Evolutionary conservation across 2,888 invertebrate species (phyloP).

Genomic region (Monopis laevigella): DNA sequence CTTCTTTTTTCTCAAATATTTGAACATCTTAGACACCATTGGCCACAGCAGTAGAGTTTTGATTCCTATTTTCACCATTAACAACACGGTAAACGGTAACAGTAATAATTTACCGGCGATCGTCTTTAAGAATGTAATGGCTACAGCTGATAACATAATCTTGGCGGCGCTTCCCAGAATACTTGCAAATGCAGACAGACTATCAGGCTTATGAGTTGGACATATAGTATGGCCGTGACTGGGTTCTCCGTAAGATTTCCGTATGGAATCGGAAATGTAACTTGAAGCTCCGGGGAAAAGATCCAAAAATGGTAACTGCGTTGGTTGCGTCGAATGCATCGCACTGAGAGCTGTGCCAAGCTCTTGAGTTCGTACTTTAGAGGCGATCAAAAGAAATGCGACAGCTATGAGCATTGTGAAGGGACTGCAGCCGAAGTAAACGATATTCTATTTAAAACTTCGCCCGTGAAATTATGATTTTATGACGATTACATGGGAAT

Average conservation of each 20-base stretch:
- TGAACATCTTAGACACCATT: conserved; percentile 51
- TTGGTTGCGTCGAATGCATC: conserved; percentile 30
- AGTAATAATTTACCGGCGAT: conserved; percentile 49
- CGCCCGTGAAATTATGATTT: conserved; percentile 54
- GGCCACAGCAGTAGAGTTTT: conserved; percentile 56
- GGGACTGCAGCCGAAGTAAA: conserved; percentile 48
- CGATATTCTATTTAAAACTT: conserved; percentile 47
- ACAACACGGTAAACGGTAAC: conserved; percentile 41
- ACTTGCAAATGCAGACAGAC: conserved; percentile 47
- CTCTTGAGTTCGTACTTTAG: conserved; percentile 36
- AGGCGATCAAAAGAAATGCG: conserved; percentile 31
- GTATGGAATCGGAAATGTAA: conserved; percentile 40
- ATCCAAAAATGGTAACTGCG: conserved; percentile 42
- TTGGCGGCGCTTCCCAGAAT: conserved; percentile 53
- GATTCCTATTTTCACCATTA: conserved; percentile 48
- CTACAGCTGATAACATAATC: conserved; percentile 51
- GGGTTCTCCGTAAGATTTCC: conserved; percentile 46
- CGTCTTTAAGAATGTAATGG: conserved; percentile 48
- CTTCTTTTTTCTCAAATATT: conserved; percentile 48
- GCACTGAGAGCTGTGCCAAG: conserved; percentile 35
- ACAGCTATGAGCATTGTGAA: conserved; percentile 45
- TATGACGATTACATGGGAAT: conserved; percentile 39
- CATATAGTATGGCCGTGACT: conserved; percentile 37
- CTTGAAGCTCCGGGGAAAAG: conserved; percentile 47
- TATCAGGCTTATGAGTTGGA: conserved; percentile 35